phyloP scores from a whole-genome alignment of 2,797 vertebrate species.

The Thunnus albacares region DNA sequence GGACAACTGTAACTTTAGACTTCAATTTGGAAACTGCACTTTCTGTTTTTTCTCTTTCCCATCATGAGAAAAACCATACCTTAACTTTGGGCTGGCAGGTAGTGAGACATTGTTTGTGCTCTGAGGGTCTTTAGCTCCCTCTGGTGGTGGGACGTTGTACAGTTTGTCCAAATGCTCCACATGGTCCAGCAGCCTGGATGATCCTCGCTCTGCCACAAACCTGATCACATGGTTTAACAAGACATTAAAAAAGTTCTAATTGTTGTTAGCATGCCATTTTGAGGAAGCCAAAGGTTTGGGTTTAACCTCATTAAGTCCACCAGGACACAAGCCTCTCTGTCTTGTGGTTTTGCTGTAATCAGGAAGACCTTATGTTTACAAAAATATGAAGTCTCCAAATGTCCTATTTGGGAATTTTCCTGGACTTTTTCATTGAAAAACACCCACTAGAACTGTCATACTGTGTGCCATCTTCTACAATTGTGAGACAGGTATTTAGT shows the following conservation, averaged over 20 bases:
- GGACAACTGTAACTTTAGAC: neutral
- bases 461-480: too few species aligned
- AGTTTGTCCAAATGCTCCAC: constrained; percentile 90
- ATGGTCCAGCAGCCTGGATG: constrained; percentile 88
- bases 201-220: constrained; percentile 90
- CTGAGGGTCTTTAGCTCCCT: constrained; percentile 48
- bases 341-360: too few species aligned
- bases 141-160: constrained; percentile 84
- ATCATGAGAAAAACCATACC: constrained; percentile 69
- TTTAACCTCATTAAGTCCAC: neutral
- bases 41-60: neutral
- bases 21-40: neutral
- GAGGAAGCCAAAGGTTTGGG: neutral
- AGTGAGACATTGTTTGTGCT: constrained; percentile 50
- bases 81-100: constrained; percentile 75
- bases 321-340: too few species aligned
- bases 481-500: too few species aligned
- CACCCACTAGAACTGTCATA: too few species aligned
- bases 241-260: neutral
- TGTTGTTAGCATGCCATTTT: neutral
- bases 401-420: too few species aligned
- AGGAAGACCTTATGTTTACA: too few species aligned
- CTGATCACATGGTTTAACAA: constrained; percentile 68
- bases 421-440: too few species aligned
- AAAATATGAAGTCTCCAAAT: too few species aligned